Conservation (phyloP, 2,888 invertebrate species). For the Kuschelorhynchus macadamiae region DNA sequence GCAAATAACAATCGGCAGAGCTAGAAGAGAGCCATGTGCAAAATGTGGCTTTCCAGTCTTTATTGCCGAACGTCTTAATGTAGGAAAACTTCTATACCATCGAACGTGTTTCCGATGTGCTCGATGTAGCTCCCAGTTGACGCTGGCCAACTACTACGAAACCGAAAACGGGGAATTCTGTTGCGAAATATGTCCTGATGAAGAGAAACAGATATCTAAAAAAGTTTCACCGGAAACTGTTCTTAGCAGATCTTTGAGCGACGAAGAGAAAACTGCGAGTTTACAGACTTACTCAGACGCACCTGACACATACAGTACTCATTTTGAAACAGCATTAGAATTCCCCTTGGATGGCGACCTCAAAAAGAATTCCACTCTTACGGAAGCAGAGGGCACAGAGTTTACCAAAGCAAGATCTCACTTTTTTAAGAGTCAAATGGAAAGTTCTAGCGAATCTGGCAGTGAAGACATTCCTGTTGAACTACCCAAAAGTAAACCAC, state of each 20-base stretch:
- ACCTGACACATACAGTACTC: constrained; percentile 63
- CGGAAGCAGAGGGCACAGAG: constrained; percentile 56
- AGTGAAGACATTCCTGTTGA: constrained; percentile 60
- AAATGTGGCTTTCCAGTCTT: constrained; percentile 90
- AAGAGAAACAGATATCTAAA: constrained; percentile 69
- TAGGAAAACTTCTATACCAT: constrained; percentile 87
- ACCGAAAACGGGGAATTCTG: constrained; percentile 81
- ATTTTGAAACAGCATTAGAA: constrained; percentile 65
- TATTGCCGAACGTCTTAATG: constrained; percentile 88
- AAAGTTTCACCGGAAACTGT: constrained; percentile 57
- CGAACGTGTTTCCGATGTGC: constrained; percentile 91
- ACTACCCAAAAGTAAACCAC: constrained; percentile 58
- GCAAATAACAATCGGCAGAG: constrained; percentile 63
- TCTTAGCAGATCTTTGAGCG: constrained; percentile 70
- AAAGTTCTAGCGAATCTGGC: constrained; percentile 53
- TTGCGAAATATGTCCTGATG: constrained; percentile 91
- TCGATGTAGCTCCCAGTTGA: constrained; percentile 84
- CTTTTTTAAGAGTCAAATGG: constrained; percentile 68
- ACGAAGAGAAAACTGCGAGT: constrained; percentile 72
- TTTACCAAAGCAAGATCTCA: constrained; percentile 65
- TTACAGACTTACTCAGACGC: constrained; percentile 60
- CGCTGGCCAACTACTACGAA: constrained; percentile 84
- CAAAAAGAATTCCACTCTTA: constrained; percentile 55
- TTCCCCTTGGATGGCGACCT: constrained; percentile 52
- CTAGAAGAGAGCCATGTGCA: constrained; percentile 84